phyloP scores from a whole-genome alignment of 2,797 vertebrate genomes.

The Macrochelys suwanniensis region DNA sequence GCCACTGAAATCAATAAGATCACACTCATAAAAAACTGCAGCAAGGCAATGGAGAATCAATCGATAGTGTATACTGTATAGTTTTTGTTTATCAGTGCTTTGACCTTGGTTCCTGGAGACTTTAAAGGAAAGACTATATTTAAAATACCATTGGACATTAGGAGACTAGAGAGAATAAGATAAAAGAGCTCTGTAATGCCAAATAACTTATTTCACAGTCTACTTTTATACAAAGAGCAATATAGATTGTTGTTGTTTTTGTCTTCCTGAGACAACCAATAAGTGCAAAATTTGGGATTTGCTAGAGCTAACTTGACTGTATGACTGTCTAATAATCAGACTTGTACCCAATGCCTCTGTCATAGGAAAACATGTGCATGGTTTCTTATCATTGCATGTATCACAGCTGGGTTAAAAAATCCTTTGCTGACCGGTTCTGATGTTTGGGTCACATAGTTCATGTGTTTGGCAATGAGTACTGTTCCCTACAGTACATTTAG shows the following conservation, averaged over 20 bases:
- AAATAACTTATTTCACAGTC: neutral
- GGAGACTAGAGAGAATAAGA: neutral
- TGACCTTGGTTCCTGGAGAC: neutral
- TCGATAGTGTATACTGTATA: fast-evolving
- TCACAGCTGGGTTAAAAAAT: neutral
- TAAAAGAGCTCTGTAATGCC: neutral
- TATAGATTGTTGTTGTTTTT: neutral
- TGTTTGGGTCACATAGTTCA: neutral
- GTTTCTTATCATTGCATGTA: fast-evolving
- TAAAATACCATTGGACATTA: neutral
- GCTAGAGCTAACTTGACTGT: neutral
- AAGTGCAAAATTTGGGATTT: neutral
- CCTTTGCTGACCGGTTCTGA: neutral
- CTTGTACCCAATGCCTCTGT: neutral
- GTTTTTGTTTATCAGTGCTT: neutral
- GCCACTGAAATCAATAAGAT: neutral
- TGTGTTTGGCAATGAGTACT: neutral
- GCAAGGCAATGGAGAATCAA: neutral
- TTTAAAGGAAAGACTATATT: neutral
- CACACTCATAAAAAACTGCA: neutral
- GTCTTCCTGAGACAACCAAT: neutral
- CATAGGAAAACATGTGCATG: neutral
- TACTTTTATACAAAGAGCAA: neutral
- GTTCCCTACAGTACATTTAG: neutral
- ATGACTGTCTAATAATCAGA: neutral